Conservation (phyloP, 2,888 invertebrate species). For the Hydropsyche betteni region DNA sequence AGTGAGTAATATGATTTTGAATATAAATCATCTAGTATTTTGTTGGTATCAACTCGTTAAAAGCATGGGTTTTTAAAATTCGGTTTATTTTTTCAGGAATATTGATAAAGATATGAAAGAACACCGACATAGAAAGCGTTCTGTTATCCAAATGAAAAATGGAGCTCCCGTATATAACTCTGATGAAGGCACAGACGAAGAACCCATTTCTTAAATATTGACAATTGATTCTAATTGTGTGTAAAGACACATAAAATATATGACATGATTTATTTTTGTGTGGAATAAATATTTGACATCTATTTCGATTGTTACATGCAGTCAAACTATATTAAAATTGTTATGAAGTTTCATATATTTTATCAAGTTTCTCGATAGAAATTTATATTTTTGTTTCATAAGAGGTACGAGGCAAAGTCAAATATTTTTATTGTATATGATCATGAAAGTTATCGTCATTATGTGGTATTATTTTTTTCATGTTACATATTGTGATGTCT, state of each 20-base stretch:
- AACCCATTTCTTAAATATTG: conserved; percentile 60
- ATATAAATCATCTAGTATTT: conserved; percentile 31
- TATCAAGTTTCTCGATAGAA: not conserved
- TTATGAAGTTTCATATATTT: conserved; percentile 31
- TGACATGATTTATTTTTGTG: too few relatives aligned
- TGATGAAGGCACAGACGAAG: conserved; percentile 74
- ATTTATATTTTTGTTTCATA: not conserved
- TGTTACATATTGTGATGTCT: not conserved
- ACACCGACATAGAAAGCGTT: conserved; percentile 67
- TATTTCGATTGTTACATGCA: not conserved
- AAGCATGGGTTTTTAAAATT: not conserved
- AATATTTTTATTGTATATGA: too few relatives aligned
- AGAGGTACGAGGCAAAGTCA: not conserved
- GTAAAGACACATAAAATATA: too few relatives aligned
- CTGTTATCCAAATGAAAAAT: conserved; percentile 68
- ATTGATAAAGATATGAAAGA: conserved; percentile 65
- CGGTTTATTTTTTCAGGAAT: conserved; percentile 56
- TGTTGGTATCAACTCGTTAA: conserved; percentile 29
- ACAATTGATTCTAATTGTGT: too few relatives aligned
- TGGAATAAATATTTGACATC: too few relatives aligned
- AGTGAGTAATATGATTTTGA: conserved; percentile 55
- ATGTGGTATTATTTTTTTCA: too few relatives aligned
- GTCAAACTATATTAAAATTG: conserved; percentile 9
- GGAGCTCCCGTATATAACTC: conserved; percentile 67
- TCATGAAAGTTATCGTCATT: too few relatives aligned